A percentile compares a stretch with the other conserved stretches of the same genome.
These are phyloP conservation scores for Gadopsis marmoratus DNA, from an alignment of 2,797 vertebrate species.

Conservation along the genomic window DNA sequence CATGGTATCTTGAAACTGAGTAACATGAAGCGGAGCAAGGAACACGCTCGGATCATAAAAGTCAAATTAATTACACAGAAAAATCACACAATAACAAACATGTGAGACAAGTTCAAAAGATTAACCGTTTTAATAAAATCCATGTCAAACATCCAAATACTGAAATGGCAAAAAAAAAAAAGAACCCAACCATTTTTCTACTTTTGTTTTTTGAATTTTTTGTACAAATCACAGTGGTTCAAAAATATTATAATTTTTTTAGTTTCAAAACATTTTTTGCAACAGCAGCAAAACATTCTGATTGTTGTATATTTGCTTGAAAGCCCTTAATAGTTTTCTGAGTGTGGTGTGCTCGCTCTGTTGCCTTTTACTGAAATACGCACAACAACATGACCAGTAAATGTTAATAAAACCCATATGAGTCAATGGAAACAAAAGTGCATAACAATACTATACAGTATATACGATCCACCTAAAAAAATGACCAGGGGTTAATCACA, in stretches of 20 bases:
- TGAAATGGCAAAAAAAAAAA: conserved; percentile 80
- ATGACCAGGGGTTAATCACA: conserved; percentile 65
- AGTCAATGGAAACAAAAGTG: conserved; percentile 77
- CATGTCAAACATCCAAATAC: conserved; percentile 90
- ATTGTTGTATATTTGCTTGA: conserved; percentile 80
- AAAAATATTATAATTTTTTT: conserved; percentile 88
- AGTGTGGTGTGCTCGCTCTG: conserved; percentile 78
- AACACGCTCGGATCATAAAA: background rate
- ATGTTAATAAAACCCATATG: conserved; percentile 72
- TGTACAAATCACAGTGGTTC: conserved; percentile 90
- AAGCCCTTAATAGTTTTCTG: conserved; percentile 86
- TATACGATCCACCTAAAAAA: conserved; percentile 70
- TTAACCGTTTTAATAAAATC: conserved; percentile 88
- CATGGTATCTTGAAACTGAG: background rate
- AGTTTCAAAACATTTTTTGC: conserved; percentile 82
- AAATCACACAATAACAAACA: conserved; percentile 30
- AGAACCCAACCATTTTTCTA: conserved; percentile 25
- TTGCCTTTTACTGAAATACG: conserved; percentile 67
- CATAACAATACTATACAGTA: conserved; percentile 76
- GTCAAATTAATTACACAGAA: background rate
- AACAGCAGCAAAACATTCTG: conserved; percentile 88
- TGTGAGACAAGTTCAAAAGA: conserved; percentile 72
- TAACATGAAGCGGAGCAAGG: background rate
- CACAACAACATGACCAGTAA: conserved; percentile 68
- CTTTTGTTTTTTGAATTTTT: conserved; percentile 71